Evolutionary conservation across 2,797 vertebrate species (phyloP).

Genomic region (Eutrigla gurnardus): DNA sequence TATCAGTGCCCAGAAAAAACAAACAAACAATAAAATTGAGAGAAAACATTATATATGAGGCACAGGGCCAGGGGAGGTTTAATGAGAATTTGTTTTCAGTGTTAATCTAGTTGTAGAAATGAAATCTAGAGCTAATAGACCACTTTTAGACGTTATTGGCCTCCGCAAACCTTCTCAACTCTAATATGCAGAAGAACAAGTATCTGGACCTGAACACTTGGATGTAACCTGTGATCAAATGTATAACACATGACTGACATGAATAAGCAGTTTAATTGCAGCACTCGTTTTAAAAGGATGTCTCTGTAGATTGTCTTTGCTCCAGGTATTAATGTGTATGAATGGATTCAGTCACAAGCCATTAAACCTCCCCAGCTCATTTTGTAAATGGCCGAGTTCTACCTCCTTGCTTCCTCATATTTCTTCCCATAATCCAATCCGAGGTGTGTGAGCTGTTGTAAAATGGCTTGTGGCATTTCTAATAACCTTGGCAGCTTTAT

Average conservation of each 20-base stretch:
- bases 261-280: neutral
- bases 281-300: neutral
- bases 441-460: conserved; percentile 66
- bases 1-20: neutral
- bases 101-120: conserved; percentile 6
- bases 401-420: conserved; percentile 70
- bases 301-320: conserved; percentile 38
- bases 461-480: conserved; percentile 78
- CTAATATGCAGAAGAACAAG: neutral
- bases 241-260: conserved; percentile 11
- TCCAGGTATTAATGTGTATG: conserved; percentile 66
- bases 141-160: neutral
- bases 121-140: neutral
- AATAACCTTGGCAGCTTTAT: conserved; percentile 79
- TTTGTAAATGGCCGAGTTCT: conserved; percentile 63
- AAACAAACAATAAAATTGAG: neutral
- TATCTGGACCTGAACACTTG: neutral
- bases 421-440: conserved; percentile 76
- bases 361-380: conserved; percentile 69
- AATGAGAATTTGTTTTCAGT: neutral
- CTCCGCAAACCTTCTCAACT: neutral
- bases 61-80: neutral
- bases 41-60: neutral
- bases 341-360: conserved; percentile 67
- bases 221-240: conserved; percentile 1